Percentiles rank a stretch among this genome's conserved stretches.
Evolutionary conservation across 2,797 vertebrate genomes (phyloP).

Genomic region (Odontamblyopus rebecca): DNA sequence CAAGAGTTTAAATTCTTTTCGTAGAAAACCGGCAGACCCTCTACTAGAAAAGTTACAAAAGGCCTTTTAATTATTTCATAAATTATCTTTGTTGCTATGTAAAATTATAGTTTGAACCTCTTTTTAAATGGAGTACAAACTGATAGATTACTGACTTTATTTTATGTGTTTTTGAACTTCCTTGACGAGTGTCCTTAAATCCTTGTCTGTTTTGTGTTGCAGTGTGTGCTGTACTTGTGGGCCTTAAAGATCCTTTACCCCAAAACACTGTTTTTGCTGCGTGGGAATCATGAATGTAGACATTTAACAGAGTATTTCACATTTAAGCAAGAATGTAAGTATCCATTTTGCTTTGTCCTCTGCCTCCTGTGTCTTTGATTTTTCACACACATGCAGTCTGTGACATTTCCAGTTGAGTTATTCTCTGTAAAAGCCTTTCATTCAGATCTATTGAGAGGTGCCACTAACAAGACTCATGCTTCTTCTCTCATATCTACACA

Average conservation of each 20-base stretch:
- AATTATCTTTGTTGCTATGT: neutral
- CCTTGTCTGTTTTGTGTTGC: conserved; percentile 49
- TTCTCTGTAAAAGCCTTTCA: conserved; percentile 51
- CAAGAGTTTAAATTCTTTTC: too few species aligned
- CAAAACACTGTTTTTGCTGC: conserved; percentile 99
- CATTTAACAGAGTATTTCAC: conserved; percentile 99
- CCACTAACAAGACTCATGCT: conserved; percentile 21
- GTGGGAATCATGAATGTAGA: conserved; percentile 99
- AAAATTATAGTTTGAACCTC: neutral
- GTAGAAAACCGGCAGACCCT: neutral
- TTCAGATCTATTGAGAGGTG: conserved; percentile 36
- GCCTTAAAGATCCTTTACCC: conserved; percentile 83
- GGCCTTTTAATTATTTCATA: too few species aligned
- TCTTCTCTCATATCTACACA: conserved; percentile 66
- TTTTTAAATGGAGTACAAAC: neutral
- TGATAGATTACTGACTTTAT: neutral
- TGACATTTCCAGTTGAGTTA: conserved; percentile 35
- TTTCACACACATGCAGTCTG: conserved; percentile 34
- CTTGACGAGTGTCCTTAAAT: conserved; percentile 9
- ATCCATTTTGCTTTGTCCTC: conserved; percentile 35
- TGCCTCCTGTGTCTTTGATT: neutral
- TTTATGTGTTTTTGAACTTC: neutral
- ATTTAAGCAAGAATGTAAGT: conserved; percentile 99
- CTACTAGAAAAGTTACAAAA: too few species aligned
- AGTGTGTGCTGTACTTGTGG: conserved; percentile 78